Evolutionary conservation across 1,140 invertebrate species (phyloP).

Genomic region (Marisa cornuarietis): DNA sequence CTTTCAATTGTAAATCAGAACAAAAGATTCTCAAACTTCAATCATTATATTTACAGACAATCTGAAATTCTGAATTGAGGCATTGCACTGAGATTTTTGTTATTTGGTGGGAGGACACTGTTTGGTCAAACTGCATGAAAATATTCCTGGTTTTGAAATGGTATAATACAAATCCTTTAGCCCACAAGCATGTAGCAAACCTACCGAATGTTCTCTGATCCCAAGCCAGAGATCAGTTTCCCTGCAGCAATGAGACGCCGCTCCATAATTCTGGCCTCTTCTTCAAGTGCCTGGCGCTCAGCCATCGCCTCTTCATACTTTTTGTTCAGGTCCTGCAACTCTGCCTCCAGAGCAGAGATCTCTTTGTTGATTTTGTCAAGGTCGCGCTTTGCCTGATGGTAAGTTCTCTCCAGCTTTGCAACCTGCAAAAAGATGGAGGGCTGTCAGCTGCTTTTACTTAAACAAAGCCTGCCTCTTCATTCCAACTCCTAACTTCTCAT

Average conservation of each 20-base stretch:
- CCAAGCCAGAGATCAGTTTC: slow-evolving; percentile 83
- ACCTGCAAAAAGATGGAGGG: slow-evolving; percentile 65
- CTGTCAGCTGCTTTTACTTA: too few species aligned
- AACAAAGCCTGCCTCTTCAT: too few species aligned
- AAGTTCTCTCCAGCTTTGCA: slow-evolving; percentile 73
- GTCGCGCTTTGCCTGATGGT: slow-evolving; percentile 71
- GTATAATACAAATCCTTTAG: too few species aligned
- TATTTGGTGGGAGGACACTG: too few species aligned
- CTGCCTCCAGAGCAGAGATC: slow-evolving; percentile 77
- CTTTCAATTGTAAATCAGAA: too few species aligned
- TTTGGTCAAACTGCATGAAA: too few species aligned
- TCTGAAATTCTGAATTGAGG: too few species aligned
- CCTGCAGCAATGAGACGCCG: slow-evolving; percentile 82
- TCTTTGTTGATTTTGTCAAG: slow-evolving; percentile 82
- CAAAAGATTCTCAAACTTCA: too few species aligned
- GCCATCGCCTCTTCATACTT: slow-evolving; percentile 81
- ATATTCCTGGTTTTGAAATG: too few species aligned
- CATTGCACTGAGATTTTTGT: too few species aligned
- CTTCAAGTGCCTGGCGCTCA: slow-evolving; percentile 79
- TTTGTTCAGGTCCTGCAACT: slow-evolving; percentile 75
- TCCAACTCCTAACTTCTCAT: too few species aligned
- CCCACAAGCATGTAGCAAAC: not conserved
- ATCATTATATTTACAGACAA: too few species aligned
- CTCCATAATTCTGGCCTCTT: slow-evolving; percentile 85
- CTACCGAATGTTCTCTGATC: slow-evolving; percentile 79